Base-by-base conservation (phyloP, 1,140 invertebrate species). In the Apis dorsata region DNA sequence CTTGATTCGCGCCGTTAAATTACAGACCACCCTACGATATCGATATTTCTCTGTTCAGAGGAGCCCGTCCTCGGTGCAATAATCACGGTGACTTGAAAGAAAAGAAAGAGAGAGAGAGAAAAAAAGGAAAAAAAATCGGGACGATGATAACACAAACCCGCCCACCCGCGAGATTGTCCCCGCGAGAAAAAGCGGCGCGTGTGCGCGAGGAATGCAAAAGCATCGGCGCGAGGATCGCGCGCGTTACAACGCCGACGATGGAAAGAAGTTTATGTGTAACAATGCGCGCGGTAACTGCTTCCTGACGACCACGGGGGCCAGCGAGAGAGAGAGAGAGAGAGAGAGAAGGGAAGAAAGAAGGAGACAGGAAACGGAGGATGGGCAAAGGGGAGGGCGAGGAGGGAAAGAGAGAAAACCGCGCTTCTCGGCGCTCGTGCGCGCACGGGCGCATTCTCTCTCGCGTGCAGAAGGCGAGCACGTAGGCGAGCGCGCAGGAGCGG, bases 241-340 rank as follows among this genome's bases (percentile, higher is more conserved):
- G 80, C 84, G 66, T 87, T 83, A 81, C 86, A 77, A 81, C 84
- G 79, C 68, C 65, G 60, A 70, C 75, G 85, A 73, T 75, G 70
- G 60, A 83, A 88, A 85, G 87, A 83, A 88, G 81, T 86, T 44
- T 84, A 86, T 88, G 82, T 88, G 88, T 89, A 88, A 89, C 88
- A 86, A 88, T 88, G 85, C 83, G 65, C 79, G 51, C 81, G 62
- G 78, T 85, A 83, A 89, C 69, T 79, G 72, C 87, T 86, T 89
- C 87, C 83, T 86, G 81, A 77, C 84, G 79, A 34, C 80, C 55
- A 66, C 10, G 8, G 53, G 13, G 15, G 53, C 12, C 12, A 55
- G 51, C 44, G 13, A 53, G 59, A 63, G 28, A 65, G 51, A 57
- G 13, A 55, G 59, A 63, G 28, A 75, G 68, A 77, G 79, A 66